phyloP scores from a whole-genome alignment of 2,888 invertebrate genomes.

The Brachypterus glaber region DNA sequence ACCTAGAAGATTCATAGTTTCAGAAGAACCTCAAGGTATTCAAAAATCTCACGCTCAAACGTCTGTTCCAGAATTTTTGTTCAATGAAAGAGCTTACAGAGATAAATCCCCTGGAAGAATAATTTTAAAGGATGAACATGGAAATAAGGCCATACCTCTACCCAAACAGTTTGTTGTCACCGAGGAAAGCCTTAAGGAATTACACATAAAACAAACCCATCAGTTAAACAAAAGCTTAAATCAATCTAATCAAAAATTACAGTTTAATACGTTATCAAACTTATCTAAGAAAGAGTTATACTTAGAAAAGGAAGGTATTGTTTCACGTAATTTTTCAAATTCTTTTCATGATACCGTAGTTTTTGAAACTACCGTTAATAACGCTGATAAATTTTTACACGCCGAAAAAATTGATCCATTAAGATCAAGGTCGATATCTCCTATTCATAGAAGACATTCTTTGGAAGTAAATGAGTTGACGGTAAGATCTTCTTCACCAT shows the following conservation, averaged over 20 bases:
- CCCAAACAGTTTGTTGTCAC: conserved; percentile 25
- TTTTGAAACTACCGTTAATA: not conserved
- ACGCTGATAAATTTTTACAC: not conserved
- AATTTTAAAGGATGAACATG: conserved; percentile 18
- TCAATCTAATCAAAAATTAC: conserved; percentile 6
- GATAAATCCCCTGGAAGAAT: conserved; percentile 15
- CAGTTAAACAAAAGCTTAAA: conserved; percentile 10
- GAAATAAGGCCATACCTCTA: conserved; percentile 18
- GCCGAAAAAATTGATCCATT: not conserved
- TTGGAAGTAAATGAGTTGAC: conserved; percentile 1
- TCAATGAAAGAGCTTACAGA: conserved; percentile 16
- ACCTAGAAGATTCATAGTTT: conserved; percentile 23
- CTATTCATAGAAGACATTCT: conserved; percentile 35
- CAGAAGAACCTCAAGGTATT: conserved; percentile 17
- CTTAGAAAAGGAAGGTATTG: conserved; percentile 1
- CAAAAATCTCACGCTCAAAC: conserved; percentile 18
- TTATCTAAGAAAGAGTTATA: conserved; percentile 2
- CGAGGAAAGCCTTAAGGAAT: conserved; percentile 12
- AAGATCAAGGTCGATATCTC: conserved; percentile 29
- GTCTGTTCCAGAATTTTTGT: conserved; percentile 25
- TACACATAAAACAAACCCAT: too few species aligned
- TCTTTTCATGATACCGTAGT: not conserved
- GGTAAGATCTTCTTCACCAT: conserved; percentile 31
- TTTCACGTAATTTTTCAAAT: not conserved
- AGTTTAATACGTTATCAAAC: too few species aligned